A percentile compares a stretch with the other conserved stretches of the same genome.
phyloP scores from a whole-genome alignment of 2,113 vertebrate species.

The Pedionomus torquatus region DNA sequence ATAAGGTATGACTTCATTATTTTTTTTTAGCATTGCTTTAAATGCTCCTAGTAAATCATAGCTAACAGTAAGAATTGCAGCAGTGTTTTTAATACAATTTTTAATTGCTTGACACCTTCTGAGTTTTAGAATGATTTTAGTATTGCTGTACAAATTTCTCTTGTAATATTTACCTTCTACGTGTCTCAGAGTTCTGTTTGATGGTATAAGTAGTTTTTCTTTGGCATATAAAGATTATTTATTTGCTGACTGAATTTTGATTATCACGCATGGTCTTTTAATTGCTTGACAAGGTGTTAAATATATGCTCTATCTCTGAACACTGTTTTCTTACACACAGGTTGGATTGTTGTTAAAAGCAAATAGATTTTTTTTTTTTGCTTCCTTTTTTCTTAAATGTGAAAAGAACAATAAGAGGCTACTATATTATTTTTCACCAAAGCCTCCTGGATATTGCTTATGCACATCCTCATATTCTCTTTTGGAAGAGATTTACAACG shows the following conservation, averaged over 20 bases:
- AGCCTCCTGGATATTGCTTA: neutral
- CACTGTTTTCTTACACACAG: neutral
- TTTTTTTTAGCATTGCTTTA: conserved; percentile 59
- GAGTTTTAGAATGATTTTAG: conserved; percentile 23
- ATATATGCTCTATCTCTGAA: neutral
- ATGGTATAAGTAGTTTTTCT: neutral
- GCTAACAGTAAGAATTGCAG: neutral
- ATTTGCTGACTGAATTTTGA: conserved; percentile 8
- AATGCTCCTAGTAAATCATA: conserved; percentile 37
- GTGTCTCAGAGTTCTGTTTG: neutral
- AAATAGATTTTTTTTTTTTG: neutral
- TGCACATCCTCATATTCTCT: neutral
- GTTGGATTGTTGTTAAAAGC: neutral
- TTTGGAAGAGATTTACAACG: neutral
- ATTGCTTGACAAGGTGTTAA: neutral
- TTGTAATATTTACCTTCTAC: neutral
- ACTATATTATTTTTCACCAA: neutral
- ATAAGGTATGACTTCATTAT: conserved; percentile 66
- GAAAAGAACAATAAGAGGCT: neutral
- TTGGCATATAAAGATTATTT: neutral
- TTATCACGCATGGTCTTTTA: neutral
- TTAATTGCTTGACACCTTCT: conserved; percentile 4
- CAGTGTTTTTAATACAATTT: conserved; percentile 25
- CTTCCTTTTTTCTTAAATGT: neutral
- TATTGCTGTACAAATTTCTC: neutral